Evolutionary conservation across 2,888 invertebrate species (phyloP), one percentile per base, ranked within the genome.

Genomic region (Ernsta delagoae): DNA sequence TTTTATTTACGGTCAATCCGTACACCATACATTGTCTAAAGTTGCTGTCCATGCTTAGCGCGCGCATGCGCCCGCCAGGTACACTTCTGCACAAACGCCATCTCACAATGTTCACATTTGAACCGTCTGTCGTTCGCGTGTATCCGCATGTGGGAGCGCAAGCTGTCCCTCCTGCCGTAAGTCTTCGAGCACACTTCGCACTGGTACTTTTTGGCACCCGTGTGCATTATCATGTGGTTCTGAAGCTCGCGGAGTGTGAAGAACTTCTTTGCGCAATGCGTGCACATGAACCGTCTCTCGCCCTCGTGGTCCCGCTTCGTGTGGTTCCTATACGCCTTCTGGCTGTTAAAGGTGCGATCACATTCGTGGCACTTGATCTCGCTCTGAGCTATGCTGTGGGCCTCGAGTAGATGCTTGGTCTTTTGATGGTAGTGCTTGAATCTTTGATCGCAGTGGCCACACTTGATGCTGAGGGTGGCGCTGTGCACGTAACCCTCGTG

Each of bases 221-320:
- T 83, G 70, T 89, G 89, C 59, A 83, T 85, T 53, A 83, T 80
- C 80, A 84, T 82, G 71, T 89, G 69, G 5, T 34, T 8, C 31
- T 81, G 83, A 41, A 89, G 74, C 70, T 84, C 84, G 12, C 80
- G 79, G 63, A 82, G 84, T 1, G 79, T 76, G 57, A 82, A 84
- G 9, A 78, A 78, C 5, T 63, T 70, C 67, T 72, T 75, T n/a
- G 74, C 75, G 50, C 79, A 79, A 6, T 70, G 57, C 0, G 73
- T 69, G 39, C 83, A 83, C 41, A 74, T 72, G 39, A 75, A 77
- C 9, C 75, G 64, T 11, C 76, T 74, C 50, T 78, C 77, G 41
- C 73, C 70, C n/a, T 74, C 59, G 57, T 75, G 90, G 2, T 85
- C 75, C 8, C 75, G 72, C 53, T 77, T 79, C 3, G 75, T 75